Percentiles rank a stretch among this genome's conserved stretches.
Conservation (phyloP, 2,113 vertebrate species). For the Percina caprodes region DNA sequence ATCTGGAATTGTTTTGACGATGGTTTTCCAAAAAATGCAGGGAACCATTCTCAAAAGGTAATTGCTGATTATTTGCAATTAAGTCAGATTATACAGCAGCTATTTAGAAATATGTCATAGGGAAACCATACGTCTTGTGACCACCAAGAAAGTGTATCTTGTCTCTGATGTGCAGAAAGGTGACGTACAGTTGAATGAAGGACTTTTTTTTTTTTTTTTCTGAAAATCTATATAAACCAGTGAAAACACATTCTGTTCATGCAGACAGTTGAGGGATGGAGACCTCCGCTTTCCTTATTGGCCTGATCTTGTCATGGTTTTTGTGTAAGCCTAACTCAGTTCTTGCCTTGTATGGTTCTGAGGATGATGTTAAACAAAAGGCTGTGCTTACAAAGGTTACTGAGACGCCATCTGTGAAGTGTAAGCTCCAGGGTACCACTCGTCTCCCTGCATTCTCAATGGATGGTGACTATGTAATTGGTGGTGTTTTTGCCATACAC, state of each 20-base stretch:
- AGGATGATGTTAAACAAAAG: conserved; percentile 13
- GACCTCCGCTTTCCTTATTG: background rate
- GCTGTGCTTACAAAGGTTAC: background rate
- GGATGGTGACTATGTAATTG: conserved; percentile 78
- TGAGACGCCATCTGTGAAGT: conserved; percentile 48
- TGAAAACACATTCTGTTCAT: conserved; percentile 1
- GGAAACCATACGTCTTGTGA: background rate
- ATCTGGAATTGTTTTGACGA: background rate
- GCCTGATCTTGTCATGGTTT: conserved; percentile 11
- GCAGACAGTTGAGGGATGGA: conserved; percentile 26
- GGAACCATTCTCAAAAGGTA: background rate
- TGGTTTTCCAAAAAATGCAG: background rate
- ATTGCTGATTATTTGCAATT: background rate
- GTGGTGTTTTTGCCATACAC: conserved; percentile 78
- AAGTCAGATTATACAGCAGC: too few species aligned
- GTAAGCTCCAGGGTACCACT: conserved; percentile 58
- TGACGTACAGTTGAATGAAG: conserved; percentile 11
- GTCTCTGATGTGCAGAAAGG: background rate
- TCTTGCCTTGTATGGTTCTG: background rate
- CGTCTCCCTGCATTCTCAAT: conserved; percentile 61
- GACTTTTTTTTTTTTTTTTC: background rate
- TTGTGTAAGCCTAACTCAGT: conserved; percentile 23
- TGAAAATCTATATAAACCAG: conserved; percentile 47
- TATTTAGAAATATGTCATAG: background rate
- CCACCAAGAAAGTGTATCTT: background rate